Conservation (phyloP, 2,888 invertebrate genomes). For the Drosophila trichaetosa region DNA sequence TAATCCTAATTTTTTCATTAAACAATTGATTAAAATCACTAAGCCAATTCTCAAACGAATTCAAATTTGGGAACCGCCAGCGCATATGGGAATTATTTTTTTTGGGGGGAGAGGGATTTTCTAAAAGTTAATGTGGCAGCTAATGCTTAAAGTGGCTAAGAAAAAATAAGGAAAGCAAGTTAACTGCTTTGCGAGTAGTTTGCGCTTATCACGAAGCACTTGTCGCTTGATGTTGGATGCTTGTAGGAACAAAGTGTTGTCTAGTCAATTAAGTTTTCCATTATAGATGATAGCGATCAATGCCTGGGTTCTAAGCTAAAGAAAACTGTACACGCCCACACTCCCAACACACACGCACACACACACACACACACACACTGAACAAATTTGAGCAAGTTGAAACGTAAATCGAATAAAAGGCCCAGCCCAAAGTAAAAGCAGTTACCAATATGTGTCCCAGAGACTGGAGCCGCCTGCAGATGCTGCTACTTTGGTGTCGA, state of each 20-base stretch:
- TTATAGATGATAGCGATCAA: slow-evolving; percentile 70
- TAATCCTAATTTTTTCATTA: not conserved
- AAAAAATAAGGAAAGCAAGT: slow-evolving; percentile 13
- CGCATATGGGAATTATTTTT: slow-evolving; percentile 6
- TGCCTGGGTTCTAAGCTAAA: slow-evolving; percentile 41
- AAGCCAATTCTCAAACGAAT: not conserved
- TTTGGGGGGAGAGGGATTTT: not conserved
- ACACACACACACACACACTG: slow-evolving; percentile 27
- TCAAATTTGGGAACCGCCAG: not conserved
- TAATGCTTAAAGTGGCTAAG: slow-evolving; percentile 21
- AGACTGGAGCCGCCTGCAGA: slow-evolving; percentile 37
- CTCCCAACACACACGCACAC: slow-evolving; percentile 13
- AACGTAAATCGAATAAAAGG: slow-evolving; percentile 77
- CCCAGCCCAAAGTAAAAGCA: slow-evolving; percentile 76
- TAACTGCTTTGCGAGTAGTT: slow-evolving; percentile 32
- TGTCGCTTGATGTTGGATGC: slow-evolving; percentile 37
- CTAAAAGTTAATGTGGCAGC: slow-evolving; percentile 3
- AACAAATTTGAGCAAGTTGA: slow-evolving; percentile 62
- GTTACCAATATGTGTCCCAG: slow-evolving; percentile 59
- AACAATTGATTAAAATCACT: not conserved
- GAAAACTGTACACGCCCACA: slow-evolving; percentile 35
- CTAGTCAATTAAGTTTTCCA: slow-evolving; percentile 76
- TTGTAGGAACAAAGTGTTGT: slow-evolving; percentile 48
- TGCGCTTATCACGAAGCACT: slow-evolving; percentile 46
- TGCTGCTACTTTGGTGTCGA: slow-evolving; percentile 47